These are phyloP conservation scores for Porites divaricata DNA, from an alignment of 92 coral and sea anemone species.

Conservation along the genomic window DNA sequence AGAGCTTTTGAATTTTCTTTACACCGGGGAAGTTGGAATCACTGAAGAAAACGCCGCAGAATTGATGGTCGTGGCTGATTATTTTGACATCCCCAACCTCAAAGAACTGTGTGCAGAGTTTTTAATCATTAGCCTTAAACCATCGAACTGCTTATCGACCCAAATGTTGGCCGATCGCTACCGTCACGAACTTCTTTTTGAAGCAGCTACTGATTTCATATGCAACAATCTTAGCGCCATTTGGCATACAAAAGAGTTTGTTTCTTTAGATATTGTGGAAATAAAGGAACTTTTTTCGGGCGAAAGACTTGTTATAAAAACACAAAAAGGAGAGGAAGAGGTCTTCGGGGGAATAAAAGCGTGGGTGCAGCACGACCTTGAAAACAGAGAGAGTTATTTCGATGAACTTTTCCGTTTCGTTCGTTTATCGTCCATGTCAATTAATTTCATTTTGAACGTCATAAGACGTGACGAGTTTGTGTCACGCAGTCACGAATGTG, in stretches of 20 bases:
- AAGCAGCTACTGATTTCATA: conserved; percentile 38
- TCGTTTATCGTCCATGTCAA: conserved; percentile 37
- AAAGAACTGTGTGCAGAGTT: conserved; percentile 45
- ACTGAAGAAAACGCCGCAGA: conserved; percentile 19
- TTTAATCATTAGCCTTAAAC: conserved; percentile 17
- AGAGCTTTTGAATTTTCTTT: conserved; percentile 28
- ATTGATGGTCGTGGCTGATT: conserved; percentile 18
- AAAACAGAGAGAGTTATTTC: conserved; percentile 13
- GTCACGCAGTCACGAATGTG: conserved; percentile 27
- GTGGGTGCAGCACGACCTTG: conserved; percentile 19
- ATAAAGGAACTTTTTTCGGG: conserved; percentile 30
- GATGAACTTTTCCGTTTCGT: conserved; percentile 26
- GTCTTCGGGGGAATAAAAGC: conserved; percentile 35
- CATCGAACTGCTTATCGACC: conserved; percentile 35
- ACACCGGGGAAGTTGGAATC: conserved; percentile 39
- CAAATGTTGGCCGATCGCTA: conserved; percentile 34
- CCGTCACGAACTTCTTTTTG: conserved; percentile 11
- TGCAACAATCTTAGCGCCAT: conserved; percentile 25
- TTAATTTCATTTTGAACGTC: conserved; percentile 10
- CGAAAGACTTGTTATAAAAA: conserved; percentile 26
- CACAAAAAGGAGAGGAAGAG: conserved; percentile 44
- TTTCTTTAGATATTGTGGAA: neutral
- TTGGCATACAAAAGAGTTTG: conserved; percentile 39
- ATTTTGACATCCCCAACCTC: conserved; percentile 20
- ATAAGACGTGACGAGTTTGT: conserved; percentile 37